Percentiles rank a stretch among this genome's conserved stretches.
Evolutionary conservation across 2,888 invertebrate species (phyloP).

Genomic region (Lamellibrachia satsuma): DNA sequence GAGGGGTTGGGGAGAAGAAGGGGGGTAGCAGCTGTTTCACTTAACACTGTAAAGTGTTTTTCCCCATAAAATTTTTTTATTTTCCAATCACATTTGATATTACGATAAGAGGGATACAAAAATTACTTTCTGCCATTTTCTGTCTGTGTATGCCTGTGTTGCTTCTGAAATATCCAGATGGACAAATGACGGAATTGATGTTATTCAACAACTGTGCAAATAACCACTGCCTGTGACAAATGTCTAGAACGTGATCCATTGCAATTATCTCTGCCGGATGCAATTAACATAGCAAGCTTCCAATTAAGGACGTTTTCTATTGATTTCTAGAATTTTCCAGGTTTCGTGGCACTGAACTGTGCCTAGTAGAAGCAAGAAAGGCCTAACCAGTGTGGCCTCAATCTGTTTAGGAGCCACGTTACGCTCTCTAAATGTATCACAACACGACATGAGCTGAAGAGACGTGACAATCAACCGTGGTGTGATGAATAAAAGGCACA

Average conservation of each 20-base stretch:
- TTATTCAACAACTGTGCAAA: background rate
- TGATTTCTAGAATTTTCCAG: constrained; percentile 3
- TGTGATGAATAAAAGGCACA: no score
- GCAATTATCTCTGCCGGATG: background rate
- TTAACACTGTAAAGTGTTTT: no score
- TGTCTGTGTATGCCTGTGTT: background rate
- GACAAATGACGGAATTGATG: background rate
- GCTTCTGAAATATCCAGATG: background rate
- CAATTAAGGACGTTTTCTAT: background rate
- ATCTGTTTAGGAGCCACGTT: background rate
- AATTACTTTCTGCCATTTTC: no score
- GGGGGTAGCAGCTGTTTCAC: no score
- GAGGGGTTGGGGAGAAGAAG: no score
- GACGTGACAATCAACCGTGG: no score
- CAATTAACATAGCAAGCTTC: background rate
- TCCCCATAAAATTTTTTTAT: no score
- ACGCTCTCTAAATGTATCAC: background rate
- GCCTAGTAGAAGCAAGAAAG: background rate
- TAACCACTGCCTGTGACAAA: background rate
- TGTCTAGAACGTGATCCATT: background rate
- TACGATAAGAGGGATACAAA: no score
- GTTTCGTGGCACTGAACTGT: background rate
- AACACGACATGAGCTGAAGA: no score
- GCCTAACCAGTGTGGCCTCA: background rate
- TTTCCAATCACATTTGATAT: no score